These are phyloP conservation scores for Caenorhabditis sp. DNA, from an alignment of 2,888 invertebrate species.

Conservation along the genomic window DNA sequence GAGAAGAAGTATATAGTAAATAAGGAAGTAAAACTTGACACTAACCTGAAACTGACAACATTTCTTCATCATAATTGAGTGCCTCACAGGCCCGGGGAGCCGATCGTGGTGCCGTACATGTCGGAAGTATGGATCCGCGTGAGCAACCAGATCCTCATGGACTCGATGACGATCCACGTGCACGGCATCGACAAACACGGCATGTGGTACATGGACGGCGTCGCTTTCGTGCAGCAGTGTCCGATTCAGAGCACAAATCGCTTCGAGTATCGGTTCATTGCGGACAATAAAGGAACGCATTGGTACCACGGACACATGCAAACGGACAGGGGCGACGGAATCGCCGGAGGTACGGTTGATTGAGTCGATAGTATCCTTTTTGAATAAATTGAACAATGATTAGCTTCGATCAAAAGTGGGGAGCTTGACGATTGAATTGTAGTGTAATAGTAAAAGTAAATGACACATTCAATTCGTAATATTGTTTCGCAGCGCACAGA, in stretches of 20 bases:
- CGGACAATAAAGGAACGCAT: constrained; percentile 75
- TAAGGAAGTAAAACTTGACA: no score
- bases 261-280: constrained; percentile 75
- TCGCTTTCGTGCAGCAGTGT: constrained; percentile 76
- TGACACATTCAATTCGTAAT: no score
- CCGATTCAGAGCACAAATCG: constrained; percentile 70
- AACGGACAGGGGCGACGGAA: constrained; percentile 74
- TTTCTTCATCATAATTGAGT: background rate
- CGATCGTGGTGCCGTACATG: constrained; percentile 73
- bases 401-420: no score
- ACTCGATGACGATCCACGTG: constrained; percentile 73
- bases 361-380: no score
- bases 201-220: constrained; percentile 76
- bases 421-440: no score
- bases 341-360: constrained; percentile 70
- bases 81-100: constrained; percentile 67
- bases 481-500: no score
- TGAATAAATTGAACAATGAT: no score
- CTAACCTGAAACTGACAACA: no score
- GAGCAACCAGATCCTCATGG: constrained; percentile 68
- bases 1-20: background rate
- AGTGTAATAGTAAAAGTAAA: no score
- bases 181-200: constrained; percentile 75
- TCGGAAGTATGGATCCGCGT: constrained; percentile 73
- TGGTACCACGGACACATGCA: constrained; percentile 76